Conservation (phyloP, 1,140 invertebrate species). For the Drosophila bocqueti region DNA sequence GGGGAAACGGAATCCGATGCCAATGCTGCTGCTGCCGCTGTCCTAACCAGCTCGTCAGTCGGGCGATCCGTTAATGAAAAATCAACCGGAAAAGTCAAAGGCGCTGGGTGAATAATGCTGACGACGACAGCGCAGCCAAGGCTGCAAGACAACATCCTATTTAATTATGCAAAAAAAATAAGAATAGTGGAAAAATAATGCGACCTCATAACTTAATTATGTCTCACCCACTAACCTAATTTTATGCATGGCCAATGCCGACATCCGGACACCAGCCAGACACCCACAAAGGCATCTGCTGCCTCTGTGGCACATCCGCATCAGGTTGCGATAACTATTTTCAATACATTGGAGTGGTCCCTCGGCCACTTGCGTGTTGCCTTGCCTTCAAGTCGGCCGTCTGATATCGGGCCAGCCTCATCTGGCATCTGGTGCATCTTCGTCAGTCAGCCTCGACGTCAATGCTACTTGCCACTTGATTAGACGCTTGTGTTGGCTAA, state of each 20-base stretch:
- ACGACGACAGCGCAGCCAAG: slow-evolving; percentile 29
- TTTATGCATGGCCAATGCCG: slow-evolving; percentile 55
- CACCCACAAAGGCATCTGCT: neutral
- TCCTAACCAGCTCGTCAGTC: slow-evolving; percentile 32
- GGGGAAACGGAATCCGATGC: slow-evolving; percentile 13
- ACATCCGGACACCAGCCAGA: slow-evolving; percentile 32
- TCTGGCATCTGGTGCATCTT: slow-evolving; percentile 36
- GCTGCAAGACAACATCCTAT: slow-evolving; percentile 52
- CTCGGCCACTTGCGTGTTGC: slow-evolving; percentile 57
- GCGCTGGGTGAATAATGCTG: slow-evolving; percentile 29
- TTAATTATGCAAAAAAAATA: slow-evolving; percentile 64
- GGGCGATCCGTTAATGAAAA: slow-evolving; percentile 68
- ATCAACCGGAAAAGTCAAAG: slow-evolving; percentile 48
- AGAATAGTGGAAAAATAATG: slow-evolving; percentile 34
- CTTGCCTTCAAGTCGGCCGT: slow-evolving; percentile 63
- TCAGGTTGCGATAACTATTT: slow-evolving; percentile 59
- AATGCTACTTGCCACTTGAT: slow-evolving; percentile 81
- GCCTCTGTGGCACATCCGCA: slow-evolving; percentile 22
- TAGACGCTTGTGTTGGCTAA: slow-evolving; percentile 62
- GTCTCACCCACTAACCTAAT: slow-evolving; percentile 81
- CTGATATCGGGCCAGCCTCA: slow-evolving; percentile 44
- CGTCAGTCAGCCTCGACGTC: slow-evolving; percentile 63
- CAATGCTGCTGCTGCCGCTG: neutral
- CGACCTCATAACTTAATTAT: slow-evolving; percentile 79
- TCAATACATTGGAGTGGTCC: slow-evolving; percentile 40